phyloP scores from a whole-genome alignment of 2,797 vertebrate genomes.

The Lepidocolaptes lacrymiger region DNA sequence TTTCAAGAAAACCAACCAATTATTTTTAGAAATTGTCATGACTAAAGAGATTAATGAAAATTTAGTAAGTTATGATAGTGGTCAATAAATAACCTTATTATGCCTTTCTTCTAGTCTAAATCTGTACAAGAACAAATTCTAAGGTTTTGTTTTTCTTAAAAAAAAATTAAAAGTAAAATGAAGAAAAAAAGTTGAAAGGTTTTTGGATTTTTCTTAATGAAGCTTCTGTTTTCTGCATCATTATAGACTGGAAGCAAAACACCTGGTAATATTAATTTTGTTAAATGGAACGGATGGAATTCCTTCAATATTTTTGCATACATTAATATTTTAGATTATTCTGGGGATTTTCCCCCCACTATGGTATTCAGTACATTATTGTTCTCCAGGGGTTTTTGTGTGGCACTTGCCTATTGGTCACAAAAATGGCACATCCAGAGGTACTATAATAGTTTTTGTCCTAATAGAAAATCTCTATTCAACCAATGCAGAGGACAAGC shows the following conservation, averaged over 20 bases:
- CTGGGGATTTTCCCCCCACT: neutral
- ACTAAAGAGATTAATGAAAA: neutral
- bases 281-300: neutral
- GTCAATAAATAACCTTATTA: neutral
- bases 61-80: neutral
- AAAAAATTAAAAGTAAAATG: neutral
- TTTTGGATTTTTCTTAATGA: neutral
- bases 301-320: neutral
- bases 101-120: neutral
- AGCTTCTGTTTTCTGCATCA: neutral
- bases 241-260: neutral
- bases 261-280: neutral
- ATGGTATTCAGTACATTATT: neutral
- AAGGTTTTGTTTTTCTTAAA: neutral
- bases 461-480: neutral
- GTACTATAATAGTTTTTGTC: neutral
- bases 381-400: neutral
- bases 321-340: neutral
- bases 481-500: neutral
- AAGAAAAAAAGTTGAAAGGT: fast-evolving
- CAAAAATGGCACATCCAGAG: neutral
- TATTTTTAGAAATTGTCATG: neutral
- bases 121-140: neutral
- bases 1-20: neutral
- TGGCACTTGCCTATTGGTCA: neutral